Percentiles rank a stretch among this genome's conserved stretches.
These are phyloP conservation scores for Lepus europaeus DNA, from an alignment of 2,113 vertebrate genomes.

Conservation along the genomic window DNA sequence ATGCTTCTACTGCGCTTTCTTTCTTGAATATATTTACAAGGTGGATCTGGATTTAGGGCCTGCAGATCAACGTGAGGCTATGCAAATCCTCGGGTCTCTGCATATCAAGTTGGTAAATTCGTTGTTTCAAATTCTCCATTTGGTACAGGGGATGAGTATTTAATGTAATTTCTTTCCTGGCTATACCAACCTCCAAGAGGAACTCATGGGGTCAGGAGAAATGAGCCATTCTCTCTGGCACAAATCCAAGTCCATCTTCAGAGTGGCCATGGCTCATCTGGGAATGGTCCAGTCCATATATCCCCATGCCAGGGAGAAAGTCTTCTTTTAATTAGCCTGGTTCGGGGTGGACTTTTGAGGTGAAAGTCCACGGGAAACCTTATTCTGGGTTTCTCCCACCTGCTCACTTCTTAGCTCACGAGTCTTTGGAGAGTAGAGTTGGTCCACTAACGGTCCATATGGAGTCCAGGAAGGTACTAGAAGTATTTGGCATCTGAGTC, in stretches of 20 bases:
- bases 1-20: background rate
- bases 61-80: background rate
- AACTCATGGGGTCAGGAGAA: conserved; percentile 36
- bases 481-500: background rate
- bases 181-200: conserved; percentile 11
- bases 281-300: background rate
- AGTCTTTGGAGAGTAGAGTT: background rate
- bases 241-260: conserved; percentile 3
- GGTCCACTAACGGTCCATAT: background rate
- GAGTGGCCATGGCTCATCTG: conserved; percentile 10
- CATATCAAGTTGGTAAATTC: conserved; percentile 8
- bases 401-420: background rate
- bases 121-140: background rate
- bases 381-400: background rate
- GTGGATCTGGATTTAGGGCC: conserved; percentile 1
- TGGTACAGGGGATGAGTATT: background rate
- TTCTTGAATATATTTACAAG: background rate
- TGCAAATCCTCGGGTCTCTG: conserved; percentile 32
- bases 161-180: conserved; percentile 37
- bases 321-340: conserved; percentile 1
- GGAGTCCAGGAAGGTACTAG: background rate
- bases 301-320: background rate
- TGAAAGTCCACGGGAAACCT: background rate
- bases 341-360: background rate
- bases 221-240: background rate